Base-by-base conservation (phyloP, 2,888 invertebrate genomes). In the Nudaria mundana region DNA sequence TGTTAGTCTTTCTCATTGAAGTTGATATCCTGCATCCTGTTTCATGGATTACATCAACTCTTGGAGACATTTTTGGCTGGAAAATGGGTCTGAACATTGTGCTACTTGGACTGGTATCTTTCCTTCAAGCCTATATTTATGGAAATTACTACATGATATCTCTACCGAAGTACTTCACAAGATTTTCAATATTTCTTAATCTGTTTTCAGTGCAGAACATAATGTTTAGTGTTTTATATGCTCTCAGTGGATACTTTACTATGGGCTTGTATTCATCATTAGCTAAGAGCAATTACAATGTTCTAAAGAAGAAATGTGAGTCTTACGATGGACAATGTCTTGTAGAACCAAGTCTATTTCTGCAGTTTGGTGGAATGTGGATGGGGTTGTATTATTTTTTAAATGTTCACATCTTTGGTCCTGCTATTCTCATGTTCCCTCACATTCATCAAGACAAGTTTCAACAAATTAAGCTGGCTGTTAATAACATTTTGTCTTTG, bases 391-490 rank as follows among this genome's bases (percentile, higher is more conserved):
- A 79, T 52, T 89, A 91, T 57, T 93, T 92, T 53, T 47, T 91
- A 1, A 91, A 88, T 57, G 84, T 90, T 6, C 91, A 91, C 53
- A 78, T 91, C 24, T 83, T 90, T 31, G 89, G 90, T 13, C 71
- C 80, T 6, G 88, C 90, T 46, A 81, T 90, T 49, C 79, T 95
- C 0, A 80, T 90, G 15, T 95, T 94, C 67, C 92, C 94, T 5
- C 91, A 93, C n/a, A 89, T 94, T 10, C 92, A 93, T 46, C 92
- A 93, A 71, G 90, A 91, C 28, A 94, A 94, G 66, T 90, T 94
- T 50, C 86, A 92, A 3, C 92, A 93, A 63, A 87, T 95, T 11
- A 92, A 93, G 63, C 77, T 91, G 16, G 85, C 91, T 0, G 64
- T 94, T 5, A 81, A 83, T 31, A 72, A 83, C 2, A 85, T 92